Evolutionary conservation across 1,140 invertebrate species (phyloP).

Genomic region (Hetaerina americana): DNA sequence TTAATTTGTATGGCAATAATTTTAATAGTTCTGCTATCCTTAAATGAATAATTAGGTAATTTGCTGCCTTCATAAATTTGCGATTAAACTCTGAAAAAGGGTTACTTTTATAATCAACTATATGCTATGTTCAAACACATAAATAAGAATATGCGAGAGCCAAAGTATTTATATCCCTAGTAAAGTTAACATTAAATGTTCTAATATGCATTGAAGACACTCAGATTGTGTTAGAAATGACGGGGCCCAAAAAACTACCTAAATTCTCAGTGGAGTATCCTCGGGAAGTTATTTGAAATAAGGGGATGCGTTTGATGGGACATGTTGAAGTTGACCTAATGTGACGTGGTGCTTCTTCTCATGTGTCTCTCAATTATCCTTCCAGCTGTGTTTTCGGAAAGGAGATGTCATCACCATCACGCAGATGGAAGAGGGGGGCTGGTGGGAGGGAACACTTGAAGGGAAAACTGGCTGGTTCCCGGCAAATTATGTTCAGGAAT

Average conservation of each 20-base stretch:
- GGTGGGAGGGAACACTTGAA: conserved; percentile 93
- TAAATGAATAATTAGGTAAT: too few relatives aligned
- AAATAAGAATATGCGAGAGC: too few relatives aligned
- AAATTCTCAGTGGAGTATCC: background rate
- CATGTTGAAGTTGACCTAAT: background rate
- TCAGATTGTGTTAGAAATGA: background rate
- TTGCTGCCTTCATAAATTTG: too few relatives aligned
- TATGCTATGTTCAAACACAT: too few relatives aligned
- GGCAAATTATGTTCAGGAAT: conserved; percentile 90
- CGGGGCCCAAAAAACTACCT: background rate
- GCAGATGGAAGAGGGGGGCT: conserved; percentile 81
- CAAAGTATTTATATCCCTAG: too few relatives aligned
- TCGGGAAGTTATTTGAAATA: background rate
- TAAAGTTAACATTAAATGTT: too few relatives aligned
- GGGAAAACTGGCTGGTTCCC: conserved; percentile 98
- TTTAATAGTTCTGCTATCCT: too few relatives aligned
- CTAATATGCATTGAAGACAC: background rate
- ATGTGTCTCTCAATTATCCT: conserved; percentile 20
- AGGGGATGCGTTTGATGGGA: background rate
- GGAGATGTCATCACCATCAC: conserved; percentile 94
- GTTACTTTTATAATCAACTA: too few relatives aligned
- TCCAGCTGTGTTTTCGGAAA: conserved; percentile 85
- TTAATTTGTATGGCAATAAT: too few relatives aligned
- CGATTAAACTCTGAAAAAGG: too few relatives aligned
- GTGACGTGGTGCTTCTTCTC: background rate